Base-by-base conservation (phyloP, 2,888 invertebrate genomes). In the Catocala sponsa region DNA sequence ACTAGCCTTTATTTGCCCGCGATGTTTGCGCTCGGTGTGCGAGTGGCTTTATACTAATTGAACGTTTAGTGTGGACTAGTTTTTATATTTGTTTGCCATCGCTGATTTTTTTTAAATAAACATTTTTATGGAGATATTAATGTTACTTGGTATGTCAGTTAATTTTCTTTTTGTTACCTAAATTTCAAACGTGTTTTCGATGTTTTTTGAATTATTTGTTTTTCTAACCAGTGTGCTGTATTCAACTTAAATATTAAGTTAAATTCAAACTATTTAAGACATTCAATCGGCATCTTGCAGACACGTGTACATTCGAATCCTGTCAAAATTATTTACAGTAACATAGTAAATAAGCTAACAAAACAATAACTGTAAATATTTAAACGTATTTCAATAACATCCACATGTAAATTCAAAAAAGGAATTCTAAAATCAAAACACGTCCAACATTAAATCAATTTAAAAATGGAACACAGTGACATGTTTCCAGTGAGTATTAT, bases 21-120 rank as follows among this genome's bases (percentile, higher is more conserved):
- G 53, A 48, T 86, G 84, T 89, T 86, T 85, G 78, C 78, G 65
- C 74, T 68, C 67, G 59, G 81, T 87, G 83, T 78, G 82, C 76
- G 67, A 73, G 59, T 71, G 72, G 82, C 87, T 81, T 87, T 87
- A 84, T 71, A 70, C 80, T 89, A 89, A 89, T 89, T 86, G 87
- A 38, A 83, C 77, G 75, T 77, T 82, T 80, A 79, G 73, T 71
- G 72, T 49, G 25, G 42, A 12, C 13, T 54, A 15, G 25, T 35
- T 48, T n/a, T 33, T 11, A 4, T 11, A n/a, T 49, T 32, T 49
- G 11, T 49, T 32, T 49, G 11, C 0, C 9, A 25, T 10, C 15
- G 33, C 10, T n/a, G 11, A 0, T 9, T 33, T 32, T 48, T 32
- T 25, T 7, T 42, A 4, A 42, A 25, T 38, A 38, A 9, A 38